Conservation (phyloP, 2,113 vertebrate genomes). For the Axis porcinus region DNA sequence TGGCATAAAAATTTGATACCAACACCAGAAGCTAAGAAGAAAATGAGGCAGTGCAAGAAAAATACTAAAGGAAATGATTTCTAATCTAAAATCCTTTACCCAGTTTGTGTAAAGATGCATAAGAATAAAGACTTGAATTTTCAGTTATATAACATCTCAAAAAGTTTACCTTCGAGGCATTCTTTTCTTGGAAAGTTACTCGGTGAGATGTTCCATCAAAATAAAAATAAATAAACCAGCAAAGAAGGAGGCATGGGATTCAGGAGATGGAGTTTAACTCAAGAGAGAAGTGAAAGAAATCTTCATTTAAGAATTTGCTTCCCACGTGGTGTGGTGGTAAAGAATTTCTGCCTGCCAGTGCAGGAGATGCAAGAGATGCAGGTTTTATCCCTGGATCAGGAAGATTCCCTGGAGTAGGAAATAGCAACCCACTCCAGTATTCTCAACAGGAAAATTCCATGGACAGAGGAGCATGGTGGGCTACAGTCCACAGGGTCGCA, state of each 20-base stretch:
- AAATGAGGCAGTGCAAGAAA: neutral
- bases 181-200: neutral
- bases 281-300: neutral
- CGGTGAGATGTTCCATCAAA: neutral
- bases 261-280: neutral
- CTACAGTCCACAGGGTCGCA: accelerated
- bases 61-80: neutral
- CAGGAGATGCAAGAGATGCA: neutral
- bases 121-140: neutral
- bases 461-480: neutral
- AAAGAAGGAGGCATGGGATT: neutral
- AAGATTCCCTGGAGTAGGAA: neutral
- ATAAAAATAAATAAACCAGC: neutral
- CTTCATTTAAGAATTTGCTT: neutral
- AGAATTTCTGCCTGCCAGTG: neutral
- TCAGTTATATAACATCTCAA: neutral
- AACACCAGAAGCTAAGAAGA: neutral
- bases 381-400: neutral
- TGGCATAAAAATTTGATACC: neutral
- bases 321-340: neutral
- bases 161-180: neutral
- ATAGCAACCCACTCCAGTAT: neutral
- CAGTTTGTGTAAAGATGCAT: neutral
- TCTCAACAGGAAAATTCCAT: neutral
- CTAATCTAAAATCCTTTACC: neutral